Conservation (phyloP, 2,113 vertebrate genomes). For the Edolisoma coerulescens region DNA sequence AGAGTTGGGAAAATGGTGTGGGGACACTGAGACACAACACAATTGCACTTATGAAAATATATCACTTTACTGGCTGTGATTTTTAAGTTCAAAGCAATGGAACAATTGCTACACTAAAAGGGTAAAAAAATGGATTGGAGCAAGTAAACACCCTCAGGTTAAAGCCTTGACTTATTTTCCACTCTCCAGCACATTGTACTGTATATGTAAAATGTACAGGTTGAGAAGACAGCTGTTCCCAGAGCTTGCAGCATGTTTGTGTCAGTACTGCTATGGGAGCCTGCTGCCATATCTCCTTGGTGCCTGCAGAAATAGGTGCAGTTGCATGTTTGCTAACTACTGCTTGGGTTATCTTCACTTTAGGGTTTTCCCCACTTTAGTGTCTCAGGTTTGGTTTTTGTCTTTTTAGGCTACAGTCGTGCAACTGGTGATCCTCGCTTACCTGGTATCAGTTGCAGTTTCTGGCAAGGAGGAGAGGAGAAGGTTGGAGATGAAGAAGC, state of each 20-base stretch:
- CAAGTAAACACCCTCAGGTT: not conserved
- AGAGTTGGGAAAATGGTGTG: not conserved
- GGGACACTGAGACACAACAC: not conserved
- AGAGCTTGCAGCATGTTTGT: not conserved
- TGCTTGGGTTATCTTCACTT: not conserved
- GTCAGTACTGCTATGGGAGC: not conserved
- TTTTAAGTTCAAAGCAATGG: not conserved
- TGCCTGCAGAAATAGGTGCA: not conserved
- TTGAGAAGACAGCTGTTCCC: not conserved
- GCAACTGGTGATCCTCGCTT: not conserved
- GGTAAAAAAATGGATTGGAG: not conserved
- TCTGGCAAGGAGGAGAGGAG: not conserved
- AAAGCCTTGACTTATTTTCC: not conserved
- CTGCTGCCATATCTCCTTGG: not conserved
- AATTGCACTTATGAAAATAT: not conserved
- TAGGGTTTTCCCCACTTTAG: not conserved
- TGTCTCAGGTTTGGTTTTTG: not conserved
- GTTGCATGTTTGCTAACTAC: not conserved
- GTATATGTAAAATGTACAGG: not conserved
- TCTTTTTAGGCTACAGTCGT: not conserved
- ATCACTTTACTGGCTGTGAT: not conserved
- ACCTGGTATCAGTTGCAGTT: not conserved
- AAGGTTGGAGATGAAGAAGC: not conserved
- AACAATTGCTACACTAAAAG: not conserved
- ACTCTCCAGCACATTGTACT: not conserved